phyloP scores from a whole-genome alignment of 2,113 vertebrate genomes.

The Addax nasomaculatus region DNA sequence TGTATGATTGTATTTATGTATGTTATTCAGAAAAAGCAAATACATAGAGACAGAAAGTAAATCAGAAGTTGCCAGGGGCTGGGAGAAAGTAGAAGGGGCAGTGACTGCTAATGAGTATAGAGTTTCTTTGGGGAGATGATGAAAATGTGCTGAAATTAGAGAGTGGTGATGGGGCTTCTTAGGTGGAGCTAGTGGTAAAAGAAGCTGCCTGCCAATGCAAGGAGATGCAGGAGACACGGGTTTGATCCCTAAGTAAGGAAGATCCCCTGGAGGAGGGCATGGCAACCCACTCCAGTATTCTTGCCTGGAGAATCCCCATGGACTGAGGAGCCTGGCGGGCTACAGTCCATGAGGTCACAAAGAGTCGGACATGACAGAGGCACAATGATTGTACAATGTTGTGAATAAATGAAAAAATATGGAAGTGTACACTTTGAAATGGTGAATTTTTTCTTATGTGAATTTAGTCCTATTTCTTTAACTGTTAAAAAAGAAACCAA shows the following conservation, averaged over 20 bases:
- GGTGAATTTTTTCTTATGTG: background rate
- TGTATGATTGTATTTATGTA: background rate
- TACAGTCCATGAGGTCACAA: background rate
- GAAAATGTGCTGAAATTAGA: background rate
- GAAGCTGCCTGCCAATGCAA: background rate
- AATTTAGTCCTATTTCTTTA: background rate
- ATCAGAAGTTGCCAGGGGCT: background rate
- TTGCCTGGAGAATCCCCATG: background rate
- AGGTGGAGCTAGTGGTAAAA: background rate
- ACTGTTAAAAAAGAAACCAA: background rate
- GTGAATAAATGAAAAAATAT: background rate
- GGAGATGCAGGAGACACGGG: background rate
- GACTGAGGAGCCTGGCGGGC: background rate
- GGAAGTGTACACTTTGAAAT: background rate
- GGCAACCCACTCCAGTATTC: background rate
- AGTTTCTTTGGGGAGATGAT: background rate
- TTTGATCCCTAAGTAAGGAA: background rate
- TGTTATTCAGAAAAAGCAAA: background rate
- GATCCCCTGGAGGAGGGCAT: background rate
- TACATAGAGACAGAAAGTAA: background rate
- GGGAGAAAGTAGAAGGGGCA: background rate
- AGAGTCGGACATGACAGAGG: background rate
- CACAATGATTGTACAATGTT: background rate
- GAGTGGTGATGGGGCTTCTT: background rate
- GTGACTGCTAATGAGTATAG: background rate